Evolutionary conservation across 2,888 invertebrate species (phyloP).

Genomic region (Lithophane ornitopus): DNA sequence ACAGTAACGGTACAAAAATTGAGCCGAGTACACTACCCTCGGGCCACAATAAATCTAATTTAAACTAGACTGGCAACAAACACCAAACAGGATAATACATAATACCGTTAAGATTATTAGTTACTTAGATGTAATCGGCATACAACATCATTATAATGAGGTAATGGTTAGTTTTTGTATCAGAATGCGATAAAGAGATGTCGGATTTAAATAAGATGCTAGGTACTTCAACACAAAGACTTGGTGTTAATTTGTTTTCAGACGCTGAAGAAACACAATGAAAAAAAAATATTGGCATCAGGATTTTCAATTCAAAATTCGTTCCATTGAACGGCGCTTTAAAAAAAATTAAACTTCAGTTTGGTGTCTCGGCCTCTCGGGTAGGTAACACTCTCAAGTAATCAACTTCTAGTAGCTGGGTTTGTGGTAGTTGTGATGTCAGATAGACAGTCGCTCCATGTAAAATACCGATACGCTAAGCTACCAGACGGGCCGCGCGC

Average conservation of each 20-base stretch:
- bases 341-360: neutral
- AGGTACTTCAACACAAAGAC: neutral
- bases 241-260: neutral
- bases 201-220: neutral
- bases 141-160: constrained; percentile 35
- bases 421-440: neutral
- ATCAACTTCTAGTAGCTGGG: neutral
- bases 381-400: neutral
- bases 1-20: constrained; percentile 58
- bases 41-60: constrained; percentile 52
- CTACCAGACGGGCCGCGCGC: no score
- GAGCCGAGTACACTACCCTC: constrained; percentile 35
- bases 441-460: no score
- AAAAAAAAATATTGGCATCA: neutral
- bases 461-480: neutral
- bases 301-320: neutral
- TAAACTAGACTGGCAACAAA: constrained; percentile 43
- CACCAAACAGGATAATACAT: constrained; percentile 37
- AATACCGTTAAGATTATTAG: constrained; percentile 58
- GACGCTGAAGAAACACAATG: neutral
- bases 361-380: neutral
- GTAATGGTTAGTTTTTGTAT: constrained; percentile 28
- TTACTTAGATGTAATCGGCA: constrained; percentile 21
- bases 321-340: neutral
- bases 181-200: constrained; percentile 16